These are phyloP conservation scores for Aurelia sp. DNA, from an alignment of 30 jellyfish, hydroid and myxozoan species.

Conservation along the genomic window DNA sequence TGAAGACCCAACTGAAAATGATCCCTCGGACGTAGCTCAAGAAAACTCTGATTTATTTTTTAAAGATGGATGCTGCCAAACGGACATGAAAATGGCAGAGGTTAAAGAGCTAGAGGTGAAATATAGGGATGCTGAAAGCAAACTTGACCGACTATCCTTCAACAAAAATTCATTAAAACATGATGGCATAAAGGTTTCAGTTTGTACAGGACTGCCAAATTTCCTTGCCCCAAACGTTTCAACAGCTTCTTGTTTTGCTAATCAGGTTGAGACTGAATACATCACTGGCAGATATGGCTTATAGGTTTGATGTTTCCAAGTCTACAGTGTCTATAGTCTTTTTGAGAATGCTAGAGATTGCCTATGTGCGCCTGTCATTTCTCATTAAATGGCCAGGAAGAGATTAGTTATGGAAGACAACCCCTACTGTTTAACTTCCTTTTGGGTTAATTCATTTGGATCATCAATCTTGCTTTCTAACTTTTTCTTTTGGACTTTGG, in stretches of 20 bases:
- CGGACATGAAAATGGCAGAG: not conserved
- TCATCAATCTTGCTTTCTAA: too few species aligned
- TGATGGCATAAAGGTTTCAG: not conserved
- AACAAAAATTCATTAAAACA: not conserved
- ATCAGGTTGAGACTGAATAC: not conserved
- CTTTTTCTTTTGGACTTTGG: too few species aligned
- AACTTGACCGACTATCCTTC: constrained; percentile 7
- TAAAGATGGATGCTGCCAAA: not conserved
- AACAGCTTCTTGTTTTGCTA: not conserved
- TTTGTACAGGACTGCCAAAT: constrained; percentile 3
- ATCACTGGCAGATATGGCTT: constrained; percentile 27
- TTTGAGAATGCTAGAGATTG: constrained; percentile 41
- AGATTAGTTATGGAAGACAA: constrained; percentile 36
- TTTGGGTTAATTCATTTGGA: too few species aligned
- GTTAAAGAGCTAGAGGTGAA: not conserved
- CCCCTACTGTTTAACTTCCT: not conserved
- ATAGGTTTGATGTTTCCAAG: constrained; percentile 26
- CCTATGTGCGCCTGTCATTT: constrained; percentile 18
- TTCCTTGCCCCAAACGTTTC: too few species aligned
- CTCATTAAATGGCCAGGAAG: constrained; percentile 61
- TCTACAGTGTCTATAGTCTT: constrained; percentile 41
- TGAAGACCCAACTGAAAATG: too few species aligned
- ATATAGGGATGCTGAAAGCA: not conserved
- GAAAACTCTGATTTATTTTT: not conserved
- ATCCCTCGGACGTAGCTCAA: too few species aligned